Evolutionary conservation across 1,140 invertebrate species (phyloP).

Genomic region (Aporrectodea caliginosa): DNA sequence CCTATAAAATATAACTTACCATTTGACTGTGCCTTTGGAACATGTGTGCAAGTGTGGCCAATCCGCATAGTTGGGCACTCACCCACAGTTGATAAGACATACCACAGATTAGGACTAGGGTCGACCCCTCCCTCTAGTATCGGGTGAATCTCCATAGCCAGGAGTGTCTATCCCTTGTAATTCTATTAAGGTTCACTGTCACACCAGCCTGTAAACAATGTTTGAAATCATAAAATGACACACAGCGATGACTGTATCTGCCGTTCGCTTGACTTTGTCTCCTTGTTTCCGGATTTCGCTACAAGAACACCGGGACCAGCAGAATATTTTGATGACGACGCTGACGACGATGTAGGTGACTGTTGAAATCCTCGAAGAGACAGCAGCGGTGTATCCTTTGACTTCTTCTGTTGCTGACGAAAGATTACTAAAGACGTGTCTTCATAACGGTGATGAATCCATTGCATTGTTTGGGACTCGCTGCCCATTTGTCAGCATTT

Average conservation of each 20-base stretch:
- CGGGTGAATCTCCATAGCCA: conserved; percentile 52
- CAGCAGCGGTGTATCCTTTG: conserved; percentile 1
- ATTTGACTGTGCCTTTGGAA: conserved; percentile 38
- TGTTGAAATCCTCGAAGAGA: neutral
- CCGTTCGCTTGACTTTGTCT: conserved; percentile 41
- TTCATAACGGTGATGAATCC: conserved; percentile 54
- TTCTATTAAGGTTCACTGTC: neutral
- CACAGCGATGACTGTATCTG: conserved; percentile 42
- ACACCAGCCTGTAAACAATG: neutral
- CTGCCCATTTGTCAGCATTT: neutral
- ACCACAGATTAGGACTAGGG: conserved; percentile 48
- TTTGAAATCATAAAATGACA: conserved; percentile 37
- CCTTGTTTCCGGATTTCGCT: conserved; percentile 35
- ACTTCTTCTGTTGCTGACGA: conserved; percentile 41
- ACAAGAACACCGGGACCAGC: conserved; percentile 35
- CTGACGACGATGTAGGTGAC: neutral
- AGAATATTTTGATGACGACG: conserved; percentile 3
- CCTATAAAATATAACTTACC: conserved; percentile 53
- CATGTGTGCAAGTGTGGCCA: conserved; percentile 49
- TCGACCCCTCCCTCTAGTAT: conserved; percentile 43
- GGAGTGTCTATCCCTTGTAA: neutral
- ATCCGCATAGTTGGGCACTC: conserved; percentile 52
- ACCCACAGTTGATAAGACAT: conserved; percentile 48
- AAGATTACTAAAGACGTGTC: conserved; percentile 53
- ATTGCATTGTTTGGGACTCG: conserved; percentile 34